A percentile compares a stretch with the other conserved stretches of the same genome.
These are phyloP conservation scores for Nephotettix cincticeps DNA, from an alignment of 1,140 invertebrate genomes.

Conservation along the genomic window DNA sequence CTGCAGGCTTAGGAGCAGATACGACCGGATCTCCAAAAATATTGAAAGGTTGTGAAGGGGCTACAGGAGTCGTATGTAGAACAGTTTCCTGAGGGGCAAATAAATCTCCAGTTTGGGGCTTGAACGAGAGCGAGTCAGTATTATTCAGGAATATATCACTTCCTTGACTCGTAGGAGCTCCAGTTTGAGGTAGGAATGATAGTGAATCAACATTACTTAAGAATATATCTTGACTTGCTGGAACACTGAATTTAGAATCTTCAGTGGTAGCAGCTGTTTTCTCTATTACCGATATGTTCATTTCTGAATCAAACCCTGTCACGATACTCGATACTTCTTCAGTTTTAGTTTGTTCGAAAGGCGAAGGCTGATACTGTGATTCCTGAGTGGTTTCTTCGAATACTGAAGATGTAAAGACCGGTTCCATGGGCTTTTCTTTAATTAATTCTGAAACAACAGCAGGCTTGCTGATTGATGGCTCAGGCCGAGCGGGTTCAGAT, in stretches of 20 bases:
- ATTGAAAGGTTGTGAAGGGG: slow-evolving; percentile 16
- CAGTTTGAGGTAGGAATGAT: not conserved
- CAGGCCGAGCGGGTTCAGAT: not conserved
- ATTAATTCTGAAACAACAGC: too few relatives aligned
- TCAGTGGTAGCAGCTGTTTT: slow-evolving; percentile 47
- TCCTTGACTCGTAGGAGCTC: not conserved
- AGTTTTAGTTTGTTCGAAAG: not conserved
- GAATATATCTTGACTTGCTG: not conserved
- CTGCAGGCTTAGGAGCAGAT: slow-evolving; percentile 40
- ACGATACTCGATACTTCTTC: not conserved
- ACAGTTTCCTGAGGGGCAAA: not conserved
- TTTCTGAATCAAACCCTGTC: not conserved
- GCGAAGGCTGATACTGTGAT: not conserved
- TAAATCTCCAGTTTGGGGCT: not conserved
- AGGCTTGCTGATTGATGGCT: too few relatives aligned
- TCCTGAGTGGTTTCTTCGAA: not conserved
- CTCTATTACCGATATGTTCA: not conserved
- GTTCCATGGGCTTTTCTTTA: too few relatives aligned
- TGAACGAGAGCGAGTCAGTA: not conserved
- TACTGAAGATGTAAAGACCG: not conserved
- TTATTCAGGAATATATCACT: slow-evolving; percentile 9
- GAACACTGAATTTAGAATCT: not conserved
- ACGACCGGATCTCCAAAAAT: slow-evolving; percentile 1
- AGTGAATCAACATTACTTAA: not conserved
- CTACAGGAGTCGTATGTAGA: slow-evolving; percentile 40